Evolutionary conservation across 1,140 invertebrate genomes (phyloP).

Genomic region (Orius insidiosus): DNA sequence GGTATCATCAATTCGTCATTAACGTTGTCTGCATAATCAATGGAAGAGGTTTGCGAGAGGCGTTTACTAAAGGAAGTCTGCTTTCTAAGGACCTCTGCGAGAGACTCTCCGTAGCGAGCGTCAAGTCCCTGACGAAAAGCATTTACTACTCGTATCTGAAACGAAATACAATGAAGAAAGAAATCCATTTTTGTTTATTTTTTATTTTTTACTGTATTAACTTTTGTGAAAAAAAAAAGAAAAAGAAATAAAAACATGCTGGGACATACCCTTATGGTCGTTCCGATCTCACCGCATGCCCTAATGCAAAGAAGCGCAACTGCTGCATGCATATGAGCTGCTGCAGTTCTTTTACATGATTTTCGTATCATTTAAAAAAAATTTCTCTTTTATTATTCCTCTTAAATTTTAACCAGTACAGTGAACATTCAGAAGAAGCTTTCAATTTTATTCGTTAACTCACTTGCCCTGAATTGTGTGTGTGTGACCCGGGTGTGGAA

Average conservation of each 20-base stretch:
- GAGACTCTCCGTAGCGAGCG: constrained; percentile 78
- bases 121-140: constrained; percentile 97
- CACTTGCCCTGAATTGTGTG: background rate
- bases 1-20: constrained; percentile 71
- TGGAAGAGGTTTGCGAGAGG: constrained; percentile 75
- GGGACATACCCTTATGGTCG: constrained; percentile 9
- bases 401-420: background rate
- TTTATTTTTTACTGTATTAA: too few species aligned
- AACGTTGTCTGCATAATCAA: constrained; percentile 78
- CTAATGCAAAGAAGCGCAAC: constrained; percentile 6
- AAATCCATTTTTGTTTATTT: constrained; percentile 13
- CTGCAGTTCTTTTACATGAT: constrained; percentile 2
- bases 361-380: too few species aligned
- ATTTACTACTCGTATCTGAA: constrained; percentile 95
- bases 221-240: background rate
- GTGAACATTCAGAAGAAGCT: constrained; percentile 4
- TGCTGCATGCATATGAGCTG: constrained; percentile 12
- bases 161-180: constrained; percentile 17
- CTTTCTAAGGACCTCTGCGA: constrained; percentile 78
- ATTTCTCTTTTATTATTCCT: too few species aligned
- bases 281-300: constrained; percentile 9
- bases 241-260: constrained; percentile 8
- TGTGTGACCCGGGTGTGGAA: constrained; percentile 6
- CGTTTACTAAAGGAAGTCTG: constrained; percentile 77
- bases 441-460: background rate